These are phyloP conservation scores for Leucopternis melanops DNA, from an alignment of 2,113 vertebrate species.

Conservation along the genomic window DNA sequence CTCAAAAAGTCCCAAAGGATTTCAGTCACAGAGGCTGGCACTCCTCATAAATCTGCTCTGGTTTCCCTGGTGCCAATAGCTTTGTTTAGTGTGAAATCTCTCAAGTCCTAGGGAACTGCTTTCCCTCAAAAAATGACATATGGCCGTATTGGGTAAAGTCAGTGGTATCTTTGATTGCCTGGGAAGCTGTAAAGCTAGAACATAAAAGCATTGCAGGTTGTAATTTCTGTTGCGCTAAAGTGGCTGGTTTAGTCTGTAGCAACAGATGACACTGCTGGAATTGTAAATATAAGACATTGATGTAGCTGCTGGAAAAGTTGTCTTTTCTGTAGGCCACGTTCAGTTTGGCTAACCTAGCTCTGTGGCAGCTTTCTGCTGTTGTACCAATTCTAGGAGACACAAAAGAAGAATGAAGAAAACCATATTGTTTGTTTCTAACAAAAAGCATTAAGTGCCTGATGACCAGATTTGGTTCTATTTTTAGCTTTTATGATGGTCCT, in stretches of 20 bases:
- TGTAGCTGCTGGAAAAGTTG: not conserved
- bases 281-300: too few species aligned
- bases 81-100: not conserved
- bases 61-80: accelerated
- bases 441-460: not conserved
- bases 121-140: accelerated
- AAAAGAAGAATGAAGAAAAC: not conserved
- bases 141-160: accelerated
- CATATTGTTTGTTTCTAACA: not conserved
- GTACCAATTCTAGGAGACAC: not conserved
- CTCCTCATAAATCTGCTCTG: accelerated
- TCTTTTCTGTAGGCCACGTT: accelerated
- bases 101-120: not conserved
- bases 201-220: not conserved
- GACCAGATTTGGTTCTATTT: not conserved
- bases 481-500: not conserved
- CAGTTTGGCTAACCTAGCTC: not conserved
- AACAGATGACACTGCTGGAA: not conserved
- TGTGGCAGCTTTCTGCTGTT: not conserved
- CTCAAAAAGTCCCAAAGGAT: not conserved
- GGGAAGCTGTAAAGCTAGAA: not conserved
- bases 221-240: not conserved
- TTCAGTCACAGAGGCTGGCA: not conserved
- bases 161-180: not conserved
- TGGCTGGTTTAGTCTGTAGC: not conserved